phyloP scores from a whole-genome alignment of 1,140 invertebrate genomes.

The Saccostrea cuccullata region DNA sequence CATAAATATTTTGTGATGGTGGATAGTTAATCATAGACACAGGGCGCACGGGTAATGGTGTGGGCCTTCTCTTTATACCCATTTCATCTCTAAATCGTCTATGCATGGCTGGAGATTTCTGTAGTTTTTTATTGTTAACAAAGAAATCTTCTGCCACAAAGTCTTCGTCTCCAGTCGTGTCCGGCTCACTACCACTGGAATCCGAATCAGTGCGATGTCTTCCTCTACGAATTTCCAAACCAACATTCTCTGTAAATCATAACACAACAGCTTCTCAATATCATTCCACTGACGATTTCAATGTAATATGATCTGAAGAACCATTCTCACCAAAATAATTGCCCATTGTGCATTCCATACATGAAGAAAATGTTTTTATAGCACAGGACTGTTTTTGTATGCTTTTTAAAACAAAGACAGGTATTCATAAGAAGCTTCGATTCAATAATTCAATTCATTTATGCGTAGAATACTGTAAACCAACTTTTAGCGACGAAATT shows the following conservation, averaged over 20 bases:
- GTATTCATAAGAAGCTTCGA: no score
- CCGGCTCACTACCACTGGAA: slow-evolving; percentile 35
- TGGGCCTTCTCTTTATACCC: not conserved
- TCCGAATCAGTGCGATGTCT: not conserved
- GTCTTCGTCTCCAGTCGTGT: slow-evolving; percentile 48
- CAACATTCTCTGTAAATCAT: not conserved
- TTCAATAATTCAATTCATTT: no score
- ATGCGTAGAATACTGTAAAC: no score
- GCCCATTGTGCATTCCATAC: no score
- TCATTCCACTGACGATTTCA: no score
- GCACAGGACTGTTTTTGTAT: no score
- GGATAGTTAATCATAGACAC: slow-evolving; percentile 8
- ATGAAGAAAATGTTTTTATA: no score
- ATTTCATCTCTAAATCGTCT: not conserved
- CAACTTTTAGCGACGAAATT: no score
- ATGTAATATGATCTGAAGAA: no score
- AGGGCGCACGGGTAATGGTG: not conserved
- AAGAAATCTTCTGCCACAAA: slow-evolving; percentile 48
- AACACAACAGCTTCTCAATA: no score
- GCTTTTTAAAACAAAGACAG: no score
- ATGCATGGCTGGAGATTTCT: slow-evolving; percentile 10
- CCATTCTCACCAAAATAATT: no score
- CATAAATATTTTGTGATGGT: not conserved
- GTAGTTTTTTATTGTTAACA: slow-evolving; percentile 25
- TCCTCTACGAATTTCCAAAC: not conserved